Evolutionary conservation across 64 coral and sea anemone species (phyloP).

Genomic region (Pachyseris speciosa): DNA sequence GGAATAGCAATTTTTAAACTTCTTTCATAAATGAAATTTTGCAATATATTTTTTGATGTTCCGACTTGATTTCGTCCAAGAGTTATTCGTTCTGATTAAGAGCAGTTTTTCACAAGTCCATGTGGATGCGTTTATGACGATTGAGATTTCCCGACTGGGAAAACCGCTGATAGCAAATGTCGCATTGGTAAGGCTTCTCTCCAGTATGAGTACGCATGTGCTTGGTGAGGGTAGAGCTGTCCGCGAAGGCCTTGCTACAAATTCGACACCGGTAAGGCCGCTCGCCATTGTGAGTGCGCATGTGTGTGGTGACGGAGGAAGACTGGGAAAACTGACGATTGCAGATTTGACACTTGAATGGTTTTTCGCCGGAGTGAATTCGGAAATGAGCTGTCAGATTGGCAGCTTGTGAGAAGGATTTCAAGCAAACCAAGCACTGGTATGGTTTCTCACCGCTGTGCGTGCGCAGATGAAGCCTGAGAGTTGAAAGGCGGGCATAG

Average conservation of each 20-base stretch:
- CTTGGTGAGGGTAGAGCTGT: slow-evolving; percentile 69
- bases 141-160: slow-evolving; percentile 62
- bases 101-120: background rate
- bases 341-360: slow-evolving; percentile 64
- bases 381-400: slow-evolving; percentile 72
- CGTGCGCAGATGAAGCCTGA: slow-evolving; percentile 57
- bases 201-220: slow-evolving; percentile 65
- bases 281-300: slow-evolving; percentile 68
- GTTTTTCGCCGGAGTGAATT: slow-evolving; percentile 75
- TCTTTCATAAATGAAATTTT: too few relatives aligned
- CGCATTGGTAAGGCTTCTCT: slow-evolving; percentile 64
- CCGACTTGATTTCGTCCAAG: background rate
- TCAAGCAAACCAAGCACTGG: slow-evolving; percentile 50
- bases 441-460: slow-evolving; percentile 65
- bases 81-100: background rate
- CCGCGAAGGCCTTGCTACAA: slow-evolving; percentile 49
- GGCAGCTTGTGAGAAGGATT: slow-evolving; percentile 59
- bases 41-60: background rate
- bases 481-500: slow-evolving; percentile 47
- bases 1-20: too few relatives aligned
- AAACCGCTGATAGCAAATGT: slow-evolving; percentile 55
- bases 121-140: slow-evolving; percentile 50
- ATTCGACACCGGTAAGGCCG: slow-evolving; percentile 55
- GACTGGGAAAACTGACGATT: slow-evolving; percentile 66
- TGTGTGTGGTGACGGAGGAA: slow-evolving; percentile 68